Conservation (phyloP, 2,888 invertebrate genomes). For the Sepiola atlantica region DNA sequence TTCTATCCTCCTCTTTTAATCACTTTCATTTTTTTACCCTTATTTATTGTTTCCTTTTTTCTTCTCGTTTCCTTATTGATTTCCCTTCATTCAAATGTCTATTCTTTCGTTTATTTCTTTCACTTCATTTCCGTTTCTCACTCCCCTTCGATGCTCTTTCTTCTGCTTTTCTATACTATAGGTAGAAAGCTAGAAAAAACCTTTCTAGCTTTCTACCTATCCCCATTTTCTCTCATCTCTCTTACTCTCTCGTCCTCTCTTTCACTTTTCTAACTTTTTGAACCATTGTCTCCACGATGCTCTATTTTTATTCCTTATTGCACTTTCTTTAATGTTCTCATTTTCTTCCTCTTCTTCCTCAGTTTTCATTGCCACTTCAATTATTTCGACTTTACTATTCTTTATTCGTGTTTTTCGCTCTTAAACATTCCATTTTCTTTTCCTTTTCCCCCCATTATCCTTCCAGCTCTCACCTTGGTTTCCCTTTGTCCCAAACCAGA, state of each 20-base stretch:
- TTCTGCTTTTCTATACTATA: neutral
- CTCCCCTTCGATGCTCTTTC: neutral
- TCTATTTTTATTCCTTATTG: neutral
- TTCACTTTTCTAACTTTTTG: neutral
- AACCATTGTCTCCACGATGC: neutral
- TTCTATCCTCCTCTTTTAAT: too few relatives aligned
- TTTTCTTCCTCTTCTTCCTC: neutral
- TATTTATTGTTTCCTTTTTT: too few relatives aligned
- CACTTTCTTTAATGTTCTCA: neutral
- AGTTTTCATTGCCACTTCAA: neutral
- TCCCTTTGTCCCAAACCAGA: neutral
- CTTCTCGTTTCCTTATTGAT: too few relatives aligned
- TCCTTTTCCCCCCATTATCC: too few relatives aligned
- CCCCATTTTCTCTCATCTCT: neutral
- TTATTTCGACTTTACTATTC: neutral
- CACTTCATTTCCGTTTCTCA: neutral
- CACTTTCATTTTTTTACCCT: too few relatives aligned
- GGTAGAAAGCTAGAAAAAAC: too few relatives aligned
- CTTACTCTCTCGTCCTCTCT: neutral
- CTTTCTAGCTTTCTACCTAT: neutral
- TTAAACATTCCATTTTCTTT: neutral
- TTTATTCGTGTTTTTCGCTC: neutral
- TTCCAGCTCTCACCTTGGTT: neutral
- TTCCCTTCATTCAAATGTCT: too few relatives aligned
- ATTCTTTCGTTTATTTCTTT: neutral